Conservation (phyloP, 2,113 vertebrate genomes). For the Tympanuchus pallidicinctus region DNA sequence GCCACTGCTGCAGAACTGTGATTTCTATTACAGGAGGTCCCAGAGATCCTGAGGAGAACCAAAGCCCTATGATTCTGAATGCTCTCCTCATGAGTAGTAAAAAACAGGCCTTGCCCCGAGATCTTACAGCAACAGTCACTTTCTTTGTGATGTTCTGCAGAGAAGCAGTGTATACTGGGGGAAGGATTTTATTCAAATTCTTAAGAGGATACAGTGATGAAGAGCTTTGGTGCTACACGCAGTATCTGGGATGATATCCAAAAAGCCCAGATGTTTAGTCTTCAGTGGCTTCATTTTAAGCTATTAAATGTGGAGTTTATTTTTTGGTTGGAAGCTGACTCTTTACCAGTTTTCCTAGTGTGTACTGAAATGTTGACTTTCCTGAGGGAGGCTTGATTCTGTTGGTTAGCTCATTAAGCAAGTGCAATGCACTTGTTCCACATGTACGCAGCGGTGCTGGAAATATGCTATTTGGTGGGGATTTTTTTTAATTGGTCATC, state of each 20-base stretch:
- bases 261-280: constrained; percentile 44
- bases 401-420: neutral
- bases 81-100: neutral
- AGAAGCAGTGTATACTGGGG: neutral
- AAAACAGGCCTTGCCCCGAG: neutral
- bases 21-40: neutral
- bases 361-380: constrained; percentile 5
- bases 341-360: neutral
- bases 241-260: constrained; percentile 38
- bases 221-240: neutral
- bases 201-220: neutral
- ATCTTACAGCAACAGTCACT: neutral
- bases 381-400: neutral
- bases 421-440: neutral
- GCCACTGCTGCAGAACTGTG: neutral
- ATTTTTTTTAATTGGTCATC: neutral
- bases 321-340: constrained; percentile 44
- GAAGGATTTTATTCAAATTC: constrained; percentile 17
- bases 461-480: neutral
- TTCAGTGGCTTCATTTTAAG: constrained; percentile 42
- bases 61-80: neutral
- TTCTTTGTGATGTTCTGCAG: constrained; percentile 7
- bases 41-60: neutral
- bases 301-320: constrained; percentile 40
- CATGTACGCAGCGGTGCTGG: neutral